A percentile compares a stretch with the other conserved stretches of the same genome.
Conservation (phyloP, 2,797 vertebrate genomes). For the Cottoperca gobio region DNA sequence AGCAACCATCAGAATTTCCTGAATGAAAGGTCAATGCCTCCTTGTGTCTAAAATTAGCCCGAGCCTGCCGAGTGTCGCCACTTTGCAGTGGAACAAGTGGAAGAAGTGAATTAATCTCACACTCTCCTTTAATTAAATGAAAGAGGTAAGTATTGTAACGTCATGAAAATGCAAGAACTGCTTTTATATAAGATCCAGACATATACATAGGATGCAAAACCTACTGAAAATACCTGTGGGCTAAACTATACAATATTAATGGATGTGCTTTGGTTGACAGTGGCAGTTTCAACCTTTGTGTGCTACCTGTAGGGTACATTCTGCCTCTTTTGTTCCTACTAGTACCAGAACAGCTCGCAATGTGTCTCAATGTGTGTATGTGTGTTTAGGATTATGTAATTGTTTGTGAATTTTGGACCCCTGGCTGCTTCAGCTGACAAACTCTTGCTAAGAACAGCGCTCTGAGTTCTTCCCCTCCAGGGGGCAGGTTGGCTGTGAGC, state of each 20-base stretch:
- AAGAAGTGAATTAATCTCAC: conserved; percentile 7
- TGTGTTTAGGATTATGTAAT: conserved; percentile 55
- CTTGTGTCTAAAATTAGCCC: conserved; percentile 54
- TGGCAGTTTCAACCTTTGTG: conserved; percentile 13
- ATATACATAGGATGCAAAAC: too few species aligned
- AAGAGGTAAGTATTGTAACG: background rate
- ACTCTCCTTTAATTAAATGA: background rate
- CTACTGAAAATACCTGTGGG: background rate
- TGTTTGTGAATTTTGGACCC: conserved; percentile 53
- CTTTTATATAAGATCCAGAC: too few species aligned
- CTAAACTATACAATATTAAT: background rate
- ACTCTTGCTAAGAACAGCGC: conserved; percentile 49
- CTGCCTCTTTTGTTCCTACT: conserved; percentile 14
- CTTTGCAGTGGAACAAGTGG: background rate
- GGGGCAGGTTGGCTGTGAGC: conserved; percentile 56
- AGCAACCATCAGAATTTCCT: conserved; percentile 42
- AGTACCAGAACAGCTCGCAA: conserved; percentile 1
- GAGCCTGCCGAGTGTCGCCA: background rate
- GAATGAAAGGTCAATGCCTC: conserved; percentile 65
- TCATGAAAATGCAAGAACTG: background rate
- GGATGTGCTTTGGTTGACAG: conserved; percentile 7
- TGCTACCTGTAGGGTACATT: conserved; percentile 14
- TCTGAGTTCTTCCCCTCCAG: conserved; percentile 48
- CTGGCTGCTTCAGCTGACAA: conserved; percentile 55
- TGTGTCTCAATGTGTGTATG: conserved; percentile 2